Evolutionary conservation across 2,888 invertebrate species (phyloP).

Genomic region (Frankliniella intonsa): DNA sequence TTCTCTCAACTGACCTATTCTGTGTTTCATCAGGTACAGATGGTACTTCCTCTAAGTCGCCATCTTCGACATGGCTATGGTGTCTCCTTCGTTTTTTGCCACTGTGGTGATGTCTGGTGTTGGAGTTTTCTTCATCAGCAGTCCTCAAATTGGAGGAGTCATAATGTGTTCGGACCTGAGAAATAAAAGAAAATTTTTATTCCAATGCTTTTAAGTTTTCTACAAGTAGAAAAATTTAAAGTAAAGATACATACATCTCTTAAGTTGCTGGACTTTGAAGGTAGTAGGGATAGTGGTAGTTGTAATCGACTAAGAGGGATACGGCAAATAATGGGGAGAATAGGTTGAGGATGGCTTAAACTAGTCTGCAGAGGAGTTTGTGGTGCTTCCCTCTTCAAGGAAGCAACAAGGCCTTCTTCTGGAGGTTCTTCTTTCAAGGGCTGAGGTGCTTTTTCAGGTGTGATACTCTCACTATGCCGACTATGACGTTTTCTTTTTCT

Average conservation of each 20-base stretch:
- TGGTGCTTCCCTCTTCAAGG: slow-evolving; percentile 4
- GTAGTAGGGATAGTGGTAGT: slow-evolving; percentile 34
- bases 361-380: not conserved
- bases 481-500: not conserved
- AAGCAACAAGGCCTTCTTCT: not conserved
- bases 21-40: not conserved
- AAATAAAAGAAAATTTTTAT: not conserved
- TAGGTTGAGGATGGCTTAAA: not conserved
- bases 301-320: slow-evolving; percentile 48
- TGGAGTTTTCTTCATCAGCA: not conserved
- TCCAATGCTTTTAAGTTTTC: not conserved
- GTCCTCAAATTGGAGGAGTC: not conserved
- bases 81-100: slow-evolving; percentile 9
- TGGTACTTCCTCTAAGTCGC: not conserved
- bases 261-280: not conserved
- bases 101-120: not conserved
- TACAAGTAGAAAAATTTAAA: not conserved
- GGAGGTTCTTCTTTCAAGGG: not conserved
- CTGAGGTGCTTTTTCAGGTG: not conserved
- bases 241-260: not conserved
- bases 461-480: not conserved
- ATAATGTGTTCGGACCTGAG: not conserved
- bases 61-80: not conserved
- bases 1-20: not conserved
- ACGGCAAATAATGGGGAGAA: slow-evolving; percentile 46